Evolutionary conservation across 2,888 invertebrate species (phyloP).

Genomic region (Hyppa rectilinea): DNA sequence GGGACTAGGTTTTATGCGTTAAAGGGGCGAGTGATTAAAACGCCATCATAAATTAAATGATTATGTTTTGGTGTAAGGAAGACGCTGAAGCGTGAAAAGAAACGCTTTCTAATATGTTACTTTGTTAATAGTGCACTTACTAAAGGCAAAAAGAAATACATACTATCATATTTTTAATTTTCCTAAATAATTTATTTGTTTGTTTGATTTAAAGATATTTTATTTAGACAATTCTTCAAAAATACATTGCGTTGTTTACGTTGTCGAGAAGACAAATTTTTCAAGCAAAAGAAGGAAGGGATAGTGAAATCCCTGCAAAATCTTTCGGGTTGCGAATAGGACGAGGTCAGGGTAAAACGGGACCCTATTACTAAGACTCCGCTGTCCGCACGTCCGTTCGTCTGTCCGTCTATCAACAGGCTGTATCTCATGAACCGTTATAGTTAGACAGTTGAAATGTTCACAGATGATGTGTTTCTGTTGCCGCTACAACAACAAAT

Average conservation of each 20-base stretch:
- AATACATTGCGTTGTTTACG: background rate
- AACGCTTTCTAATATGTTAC: too few relatives aligned
- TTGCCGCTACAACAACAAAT: too few relatives aligned
- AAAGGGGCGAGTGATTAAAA: constrained; percentile 73
- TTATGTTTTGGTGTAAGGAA: constrained; percentile 49
- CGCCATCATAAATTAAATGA: constrained; percentile 71
- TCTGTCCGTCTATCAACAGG: too few relatives aligned
- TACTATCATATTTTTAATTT: too few relatives aligned
- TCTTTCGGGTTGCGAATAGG: background rate
- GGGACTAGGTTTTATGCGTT: constrained; percentile 58
- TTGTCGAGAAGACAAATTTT: background rate
- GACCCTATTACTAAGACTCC: too few relatives aligned
- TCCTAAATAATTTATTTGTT: background rate
- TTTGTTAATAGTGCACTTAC: background rate
- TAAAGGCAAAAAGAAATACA: too few relatives aligned
- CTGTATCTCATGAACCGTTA: too few relatives aligned
- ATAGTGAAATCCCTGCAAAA: background rate
- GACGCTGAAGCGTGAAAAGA: constrained; percentile 30
- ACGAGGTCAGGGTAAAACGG: too few relatives aligned
- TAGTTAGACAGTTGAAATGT: too few relatives aligned
- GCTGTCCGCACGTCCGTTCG: too few relatives aligned
- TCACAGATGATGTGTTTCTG: too few relatives aligned
- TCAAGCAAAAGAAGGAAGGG: background rate
- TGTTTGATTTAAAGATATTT: background rate
- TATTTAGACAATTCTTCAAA: background rate